Conservation (phyloP, 2,888 invertebrate genomes). For the Dilophus febrilis region DNA sequence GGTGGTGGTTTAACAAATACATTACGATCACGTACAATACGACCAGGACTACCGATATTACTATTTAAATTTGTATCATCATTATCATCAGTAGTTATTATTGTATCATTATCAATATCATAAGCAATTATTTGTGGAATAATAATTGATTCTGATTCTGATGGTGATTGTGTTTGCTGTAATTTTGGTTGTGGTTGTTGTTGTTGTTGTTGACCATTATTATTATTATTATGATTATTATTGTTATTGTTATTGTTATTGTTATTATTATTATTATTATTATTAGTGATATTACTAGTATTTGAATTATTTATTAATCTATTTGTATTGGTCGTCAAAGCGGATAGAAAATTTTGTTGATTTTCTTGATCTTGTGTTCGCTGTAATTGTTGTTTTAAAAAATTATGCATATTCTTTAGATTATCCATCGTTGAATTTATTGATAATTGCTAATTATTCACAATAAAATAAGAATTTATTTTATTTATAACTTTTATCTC, state of each 20-base stretch:
- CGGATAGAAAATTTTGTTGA: too few relatives aligned
- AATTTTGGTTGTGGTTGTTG: slow-evolving; percentile 4
- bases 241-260: too few relatives aligned
- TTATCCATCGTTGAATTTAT: background rate
- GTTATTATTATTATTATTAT: too few relatives aligned
- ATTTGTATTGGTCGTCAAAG: too few relatives aligned
- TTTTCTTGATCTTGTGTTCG: background rate
- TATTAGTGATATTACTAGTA: too few relatives aligned
- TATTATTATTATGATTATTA: too few relatives aligned
- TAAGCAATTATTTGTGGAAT: slow-evolving; percentile 1
- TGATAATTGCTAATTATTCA: too few relatives aligned
- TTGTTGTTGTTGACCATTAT: slow-evolving; percentile 5
- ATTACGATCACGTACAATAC: slow-evolving; percentile 28
- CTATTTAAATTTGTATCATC: slow-evolving; percentile 13
- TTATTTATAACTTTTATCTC: too few relatives aligned
- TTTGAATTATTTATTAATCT: too few relatives aligned
- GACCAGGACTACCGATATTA: slow-evolving; percentile 28
- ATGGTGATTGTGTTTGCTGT: slow-evolving; percentile 8
- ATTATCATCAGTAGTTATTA: background rate
- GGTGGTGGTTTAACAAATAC: slow-evolving; percentile 24
- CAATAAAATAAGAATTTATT: too few relatives aligned
- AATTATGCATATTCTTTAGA: background rate
- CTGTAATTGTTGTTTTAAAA: background rate
- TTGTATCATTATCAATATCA: background rate
- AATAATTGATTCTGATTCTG: slow-evolving; percentile 1